Conservation (phyloP, 2,113 vertebrate species). For the Brienomyrus brachyistius region DNA sequence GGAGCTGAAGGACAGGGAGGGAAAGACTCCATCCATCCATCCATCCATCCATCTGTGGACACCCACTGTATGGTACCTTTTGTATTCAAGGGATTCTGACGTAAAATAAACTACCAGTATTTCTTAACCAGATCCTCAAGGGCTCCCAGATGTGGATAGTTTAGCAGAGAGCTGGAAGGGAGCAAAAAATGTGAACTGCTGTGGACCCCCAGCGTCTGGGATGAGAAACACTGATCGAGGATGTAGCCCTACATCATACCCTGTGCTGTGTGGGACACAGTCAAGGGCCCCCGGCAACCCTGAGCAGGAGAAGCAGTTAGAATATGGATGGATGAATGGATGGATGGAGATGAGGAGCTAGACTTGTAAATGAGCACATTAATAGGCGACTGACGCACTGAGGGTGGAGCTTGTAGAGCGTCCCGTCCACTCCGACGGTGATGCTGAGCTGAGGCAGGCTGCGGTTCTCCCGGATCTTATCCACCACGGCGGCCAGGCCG, state of each 20-base stretch:
- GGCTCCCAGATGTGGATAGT: neutral
- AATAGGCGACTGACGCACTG: slow-evolving; percentile 68
- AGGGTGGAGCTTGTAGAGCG: slow-evolving; percentile 91
- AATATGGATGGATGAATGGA: neutral
- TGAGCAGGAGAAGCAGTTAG: neutral
- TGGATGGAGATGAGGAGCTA: neutral
- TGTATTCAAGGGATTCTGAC: neutral
- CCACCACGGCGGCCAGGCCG: slow-evolving; percentile 84
- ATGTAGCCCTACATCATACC: neutral
- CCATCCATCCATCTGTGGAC: neutral
- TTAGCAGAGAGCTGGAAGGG: neutral
- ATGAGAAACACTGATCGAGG: neutral
- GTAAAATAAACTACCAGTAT: neutral
- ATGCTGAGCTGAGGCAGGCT: slow-evolving; percentile 73
- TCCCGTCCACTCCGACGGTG: slow-evolving; percentile 89
- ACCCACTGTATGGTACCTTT: neutral
- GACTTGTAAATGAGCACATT: neutral
- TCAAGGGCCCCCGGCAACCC: neutral
- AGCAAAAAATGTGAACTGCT: neutral
- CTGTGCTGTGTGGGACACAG: neutral
- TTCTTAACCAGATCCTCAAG: neutral
- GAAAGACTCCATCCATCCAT: neutral
- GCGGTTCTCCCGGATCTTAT: slow-evolving; percentile 85
- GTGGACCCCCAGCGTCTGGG: neutral
- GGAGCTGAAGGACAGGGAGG: neutral